phyloP scores from a whole-genome alignment of 1,140 invertebrate genomes.

The Orius insidiosus region DNA sequence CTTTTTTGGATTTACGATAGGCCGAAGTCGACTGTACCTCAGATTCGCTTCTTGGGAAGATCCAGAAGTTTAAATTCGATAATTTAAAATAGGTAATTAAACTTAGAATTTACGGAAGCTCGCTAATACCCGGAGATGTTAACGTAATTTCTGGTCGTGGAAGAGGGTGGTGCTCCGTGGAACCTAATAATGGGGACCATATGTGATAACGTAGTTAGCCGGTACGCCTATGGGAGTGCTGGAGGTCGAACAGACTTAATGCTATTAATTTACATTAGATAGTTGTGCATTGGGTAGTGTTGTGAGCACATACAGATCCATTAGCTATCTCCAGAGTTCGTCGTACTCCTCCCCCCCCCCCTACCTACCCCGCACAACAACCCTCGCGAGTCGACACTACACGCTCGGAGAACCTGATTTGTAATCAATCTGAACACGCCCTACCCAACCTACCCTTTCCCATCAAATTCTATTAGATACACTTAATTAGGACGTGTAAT shows the following conservation, averaged over 20 bases:
- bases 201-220: conserved; percentile 15
- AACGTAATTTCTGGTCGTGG: conserved; percentile 9
- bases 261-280: conserved; percentile 18
- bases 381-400: background rate
- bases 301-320: conserved; percentile 3
- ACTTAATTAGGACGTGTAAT: conserved; percentile 15
- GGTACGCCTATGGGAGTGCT: background rate
- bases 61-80: too few species aligned
- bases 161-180: background rate
- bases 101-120: too few species aligned
- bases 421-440: conserved; percentile 12
- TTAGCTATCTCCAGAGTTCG: conserved; percentile 1
- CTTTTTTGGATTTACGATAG: too few species aligned
- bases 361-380: background rate
- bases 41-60: too few species aligned
- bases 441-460: background rate
- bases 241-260: conserved; percentile 7
- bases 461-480: conserved; percentile 15
- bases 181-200: conserved; percentile 11
- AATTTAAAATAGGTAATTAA: too few species aligned
- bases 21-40: too few species aligned
- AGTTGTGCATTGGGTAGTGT: conserved; percentile 13
- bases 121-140: conserved; percentile 7
- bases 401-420: conserved; percentile 9
- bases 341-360: background rate